Percentiles rank a stretch among this genome's conserved stretches.
phyloP scores from a whole-genome alignment of 2,797 vertebrate species.

The Hydrophis major region DNA sequence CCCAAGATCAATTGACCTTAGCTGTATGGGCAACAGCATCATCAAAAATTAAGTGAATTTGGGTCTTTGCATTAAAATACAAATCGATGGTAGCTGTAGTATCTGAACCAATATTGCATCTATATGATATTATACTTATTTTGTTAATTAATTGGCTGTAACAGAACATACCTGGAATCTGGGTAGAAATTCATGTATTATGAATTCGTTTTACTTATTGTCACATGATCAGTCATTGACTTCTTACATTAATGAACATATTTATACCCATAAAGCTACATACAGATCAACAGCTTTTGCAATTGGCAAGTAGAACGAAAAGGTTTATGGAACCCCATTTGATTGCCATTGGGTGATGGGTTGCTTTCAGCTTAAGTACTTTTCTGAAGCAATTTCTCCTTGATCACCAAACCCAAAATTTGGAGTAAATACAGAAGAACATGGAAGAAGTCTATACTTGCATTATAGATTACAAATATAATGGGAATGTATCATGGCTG shows the following conservation, averaged over 20 bases:
- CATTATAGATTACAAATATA: neutral
- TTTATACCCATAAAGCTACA: neutral
- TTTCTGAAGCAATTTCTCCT: neutral
- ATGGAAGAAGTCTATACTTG: neutral
- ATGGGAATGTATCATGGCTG: neutral
- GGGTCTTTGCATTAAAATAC: neutral
- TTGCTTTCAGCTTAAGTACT: neutral
- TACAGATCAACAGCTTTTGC: neutral
- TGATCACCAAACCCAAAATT: neutral
- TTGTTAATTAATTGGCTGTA: neutral
- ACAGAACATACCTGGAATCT: neutral
- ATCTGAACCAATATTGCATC: conserved; percentile 62
- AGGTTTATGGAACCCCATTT: neutral
- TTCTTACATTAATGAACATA: neutral
- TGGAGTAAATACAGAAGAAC: too few species aligned
- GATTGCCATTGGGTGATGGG: neutral
- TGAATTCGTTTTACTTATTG: neutral
- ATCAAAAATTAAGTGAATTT: conserved; percentile 57
- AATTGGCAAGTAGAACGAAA: neutral
- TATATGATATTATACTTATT: conserved; percentile 27
- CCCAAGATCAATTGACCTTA: conserved; percentile 40
- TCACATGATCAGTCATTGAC: neutral
- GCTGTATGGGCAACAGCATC: conserved; percentile 57
- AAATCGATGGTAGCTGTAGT: conserved; percentile 52
- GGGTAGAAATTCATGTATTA: neutral